Base-by-base conservation (phyloP, 1,140 invertebrate genomes). In the Pantala flavescens region DNA sequence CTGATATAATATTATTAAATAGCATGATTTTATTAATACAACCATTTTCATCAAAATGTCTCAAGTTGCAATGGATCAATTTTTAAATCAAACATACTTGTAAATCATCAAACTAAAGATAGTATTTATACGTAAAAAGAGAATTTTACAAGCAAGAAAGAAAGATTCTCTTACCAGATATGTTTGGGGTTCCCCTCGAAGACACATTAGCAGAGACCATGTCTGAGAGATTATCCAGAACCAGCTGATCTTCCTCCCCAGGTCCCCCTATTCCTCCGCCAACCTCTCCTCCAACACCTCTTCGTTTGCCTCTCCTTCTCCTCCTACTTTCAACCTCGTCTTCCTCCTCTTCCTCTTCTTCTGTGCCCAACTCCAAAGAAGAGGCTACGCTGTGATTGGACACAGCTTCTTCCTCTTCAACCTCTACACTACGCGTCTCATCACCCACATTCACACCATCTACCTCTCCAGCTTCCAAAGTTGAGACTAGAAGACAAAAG, bases 341-440 rank as follows among this genome's bases (percentile, higher is more conserved):
- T 63, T 91, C 90, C 81, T 95, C 92, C 36, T 72, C 71, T 19
- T 72, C 36, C 23, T 72, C 71, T 79, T 95, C 93, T 80, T 96
- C 94, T 73, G 88, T 89, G 81, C 91, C 90, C 72, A 92, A 81
- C 80, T 96, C 94, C 14, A 96, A 84, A 24, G 93, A 95, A 55
- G 94, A 96, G n/a, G 93, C 93, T 55, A 96, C 94, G 76, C 94
- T 97, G 82, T 97, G 94, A 84, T 96, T 97, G 42, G 93, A 96
- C 0, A 95, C 94, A 12, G 94, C 95, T 83, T 98, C 96, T 11
- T 94, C 94, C 0, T 92, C 95, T 84, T 98, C 95, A 77, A 96
- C 84, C 83, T 97, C 96, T 81, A 97, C 96, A 24, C 94, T 96
- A 0, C 49, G 14, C 12, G 49, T 63, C n/a, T 63, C 49, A 63